phyloP scores from a whole-genome alignment of 2,113 vertebrate genomes.

The Epinephelus moara region DNA sequence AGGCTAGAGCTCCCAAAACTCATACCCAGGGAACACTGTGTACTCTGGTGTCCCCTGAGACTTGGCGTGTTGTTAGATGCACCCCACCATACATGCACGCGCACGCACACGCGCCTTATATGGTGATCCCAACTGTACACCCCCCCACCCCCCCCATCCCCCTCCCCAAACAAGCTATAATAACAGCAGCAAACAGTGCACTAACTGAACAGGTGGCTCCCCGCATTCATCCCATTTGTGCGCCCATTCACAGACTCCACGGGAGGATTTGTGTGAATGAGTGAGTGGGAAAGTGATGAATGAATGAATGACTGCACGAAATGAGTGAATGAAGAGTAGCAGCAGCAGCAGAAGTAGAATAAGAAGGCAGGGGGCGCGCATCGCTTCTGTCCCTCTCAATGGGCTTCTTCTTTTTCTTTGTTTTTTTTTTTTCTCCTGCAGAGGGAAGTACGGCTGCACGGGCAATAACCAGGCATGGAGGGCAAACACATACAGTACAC shows the following conservation, averaged over 20 bases:
- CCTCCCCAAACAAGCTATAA: background rate
- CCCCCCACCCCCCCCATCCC: accelerated
- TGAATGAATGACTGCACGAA: constrained; percentile 47
- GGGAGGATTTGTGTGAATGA: constrained; percentile 68
- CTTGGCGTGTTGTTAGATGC: constrained; percentile 22
- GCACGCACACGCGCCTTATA: background rate
- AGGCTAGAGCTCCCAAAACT: constrained; percentile 60
- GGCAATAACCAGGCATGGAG: constrained; percentile 60
- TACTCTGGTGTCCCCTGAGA: constrained; percentile 65
- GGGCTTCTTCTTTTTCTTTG: constrained; percentile 25
- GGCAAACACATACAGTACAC: constrained; percentile 62
- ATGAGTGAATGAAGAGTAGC: constrained; percentile 66
- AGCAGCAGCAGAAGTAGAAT: background rate
- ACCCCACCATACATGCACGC: background rate
- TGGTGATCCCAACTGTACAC: constrained; percentile 4
- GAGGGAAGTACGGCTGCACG: constrained; percentile 63
- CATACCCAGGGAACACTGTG: constrained; percentile 69
- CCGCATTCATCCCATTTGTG: constrained; percentile 27
- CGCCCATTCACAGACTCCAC: constrained; percentile 65
- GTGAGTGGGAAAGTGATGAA: constrained; percentile 50
- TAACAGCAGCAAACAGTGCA: background rate
- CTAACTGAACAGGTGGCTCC: constrained; percentile 30
- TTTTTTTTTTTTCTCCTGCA: constrained; percentile 6
- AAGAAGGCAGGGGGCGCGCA: constrained; percentile 30
- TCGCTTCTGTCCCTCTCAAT: constrained; percentile 51